phyloP scores from a whole-genome alignment of 2,797 vertebrate genomes.

The Tarsius wallacei region DNA sequence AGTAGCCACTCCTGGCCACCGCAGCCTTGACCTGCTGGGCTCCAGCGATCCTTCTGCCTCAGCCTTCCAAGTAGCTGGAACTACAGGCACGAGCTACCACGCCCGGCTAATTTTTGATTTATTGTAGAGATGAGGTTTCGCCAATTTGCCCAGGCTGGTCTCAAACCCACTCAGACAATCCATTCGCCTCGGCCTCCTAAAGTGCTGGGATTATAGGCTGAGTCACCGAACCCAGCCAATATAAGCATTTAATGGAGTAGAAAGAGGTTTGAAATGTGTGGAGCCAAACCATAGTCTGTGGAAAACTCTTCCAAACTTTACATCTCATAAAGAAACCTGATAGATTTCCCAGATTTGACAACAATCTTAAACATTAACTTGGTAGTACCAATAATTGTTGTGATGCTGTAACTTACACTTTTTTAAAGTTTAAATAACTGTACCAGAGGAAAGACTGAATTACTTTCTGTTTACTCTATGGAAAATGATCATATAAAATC shows the following conservation, averaged over 20 bases:
- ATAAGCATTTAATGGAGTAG: neutral
- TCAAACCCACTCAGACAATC: too few species aligned
- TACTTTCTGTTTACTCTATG: neutral
- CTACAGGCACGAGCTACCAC: too few species aligned
- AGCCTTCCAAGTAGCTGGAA: too few species aligned
- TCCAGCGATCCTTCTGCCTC: too few species aligned
- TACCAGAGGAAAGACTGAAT: slow-evolving; percentile 38
- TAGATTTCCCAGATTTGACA: neutral
- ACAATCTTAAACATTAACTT: neutral
- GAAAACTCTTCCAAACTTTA: neutral
- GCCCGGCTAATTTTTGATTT: too few species aligned
- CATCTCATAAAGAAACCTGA: neutral
- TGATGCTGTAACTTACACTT: neutral
- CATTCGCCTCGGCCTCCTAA: too few species aligned
- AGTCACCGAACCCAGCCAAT: too few species aligned
- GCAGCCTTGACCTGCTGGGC: too few species aligned
- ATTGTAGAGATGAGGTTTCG: too few species aligned
- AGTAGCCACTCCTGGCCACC: too few species aligned
- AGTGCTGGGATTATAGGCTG: too few species aligned
- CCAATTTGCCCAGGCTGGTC: too few species aligned
- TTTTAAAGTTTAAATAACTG: slow-evolving; percentile 50
- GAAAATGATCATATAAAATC: slow-evolving; percentile 42
- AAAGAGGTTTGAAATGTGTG: neutral
- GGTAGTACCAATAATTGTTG: neutral
- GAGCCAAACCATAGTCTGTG: neutral